Base-by-base conservation (phyloP, 37 sponge, comb jelly and placozoan species). In the Halisarca cf. caerulea region DNA sequence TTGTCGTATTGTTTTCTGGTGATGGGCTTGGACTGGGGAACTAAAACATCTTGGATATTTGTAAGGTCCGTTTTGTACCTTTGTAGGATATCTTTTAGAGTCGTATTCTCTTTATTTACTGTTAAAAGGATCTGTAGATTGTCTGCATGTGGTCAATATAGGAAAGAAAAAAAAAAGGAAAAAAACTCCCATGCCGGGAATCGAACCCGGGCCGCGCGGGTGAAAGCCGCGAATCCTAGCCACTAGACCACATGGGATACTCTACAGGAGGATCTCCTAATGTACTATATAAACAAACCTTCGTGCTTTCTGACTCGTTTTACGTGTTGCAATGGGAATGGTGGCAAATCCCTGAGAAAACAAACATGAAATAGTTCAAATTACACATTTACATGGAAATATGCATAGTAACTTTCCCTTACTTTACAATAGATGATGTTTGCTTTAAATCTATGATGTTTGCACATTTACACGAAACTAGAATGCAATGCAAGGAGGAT, bases 1-100 rank as follows among this genome's bases (percentile, higher is more conserved):
- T 59, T 45, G 7, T 90, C 71, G 83, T 77, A 97, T 81, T 97
- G 97, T 25, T 43, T 71, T 51, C 93, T 85, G 18, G 97, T 97
- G 1, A 97, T 47, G 21, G 95, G 92, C 42, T 85, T 87, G 24
- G 6, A 0, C 44, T 32, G 73, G 14, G 92, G 92, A 7, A 96
- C 94, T 34, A 47, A 11, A 47, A 47, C 51, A 47, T 11, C 11
- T 47, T 47, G 6, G 51, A 47, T 14, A 47, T 47, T 47, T 6
- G 51, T 47, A 6, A 47, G 11, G 11, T 14, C 11, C 9, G 6
- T 11, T 11, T 47, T 47, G 11, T 47, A 47, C 11, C 51, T 6
- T 11, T 47, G 51, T 47, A 47, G 11, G 6, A 47, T 6, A 14
- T 47, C 51, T 8, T n/a, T 6, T 15, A 62, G 6, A 30, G 4